A percentile compares a stretch with the other conserved stretches of the same genome.
phyloP scores from a whole-genome alignment of 1,140 invertebrate species.

The Ceratosolen solmsi region DNA sequence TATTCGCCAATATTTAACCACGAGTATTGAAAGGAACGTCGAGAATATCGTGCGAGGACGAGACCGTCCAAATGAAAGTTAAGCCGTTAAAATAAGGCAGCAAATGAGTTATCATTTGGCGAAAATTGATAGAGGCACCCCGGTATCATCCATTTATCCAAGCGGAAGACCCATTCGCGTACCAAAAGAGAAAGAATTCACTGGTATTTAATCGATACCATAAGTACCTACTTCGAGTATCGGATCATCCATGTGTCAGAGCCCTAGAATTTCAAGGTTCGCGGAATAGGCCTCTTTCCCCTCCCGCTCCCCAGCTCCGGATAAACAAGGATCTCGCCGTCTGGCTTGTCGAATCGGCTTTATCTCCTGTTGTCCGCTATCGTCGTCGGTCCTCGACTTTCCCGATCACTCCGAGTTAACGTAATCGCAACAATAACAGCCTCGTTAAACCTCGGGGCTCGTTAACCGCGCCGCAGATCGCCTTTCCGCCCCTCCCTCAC shows the following conservation, averaged over 20 bases:
- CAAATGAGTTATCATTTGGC: background rate
- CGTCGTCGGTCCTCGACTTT: background rate
- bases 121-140: background rate
- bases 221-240: background rate
- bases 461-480: slow-evolving; percentile 56
- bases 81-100: background rate
- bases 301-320: too few species aligned
- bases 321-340: too few species aligned
- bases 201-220: background rate
- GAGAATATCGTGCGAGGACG: too few species aligned
- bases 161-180: background rate
- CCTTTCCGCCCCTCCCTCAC: slow-evolving; percentile 11
- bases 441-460: slow-evolving; percentile 64
- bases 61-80: too few species aligned
- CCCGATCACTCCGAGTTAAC: slow-evolving; percentile 63
- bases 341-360: slow-evolving; percentile 7
- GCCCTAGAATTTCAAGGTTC: background rate
- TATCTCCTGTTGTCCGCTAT: slow-evolving; percentile 20
- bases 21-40: too few species aligned
- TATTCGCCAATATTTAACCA: too few species aligned
- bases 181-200: background rate
- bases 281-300: background rate
- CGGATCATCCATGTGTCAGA: background rate
- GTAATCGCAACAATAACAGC: slow-evolving; percentile 67
- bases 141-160: background rate